Evolutionary conservation across 2,113 vertebrate species (phyloP).

Genomic region (Todiramphus saurophagus): DNA sequence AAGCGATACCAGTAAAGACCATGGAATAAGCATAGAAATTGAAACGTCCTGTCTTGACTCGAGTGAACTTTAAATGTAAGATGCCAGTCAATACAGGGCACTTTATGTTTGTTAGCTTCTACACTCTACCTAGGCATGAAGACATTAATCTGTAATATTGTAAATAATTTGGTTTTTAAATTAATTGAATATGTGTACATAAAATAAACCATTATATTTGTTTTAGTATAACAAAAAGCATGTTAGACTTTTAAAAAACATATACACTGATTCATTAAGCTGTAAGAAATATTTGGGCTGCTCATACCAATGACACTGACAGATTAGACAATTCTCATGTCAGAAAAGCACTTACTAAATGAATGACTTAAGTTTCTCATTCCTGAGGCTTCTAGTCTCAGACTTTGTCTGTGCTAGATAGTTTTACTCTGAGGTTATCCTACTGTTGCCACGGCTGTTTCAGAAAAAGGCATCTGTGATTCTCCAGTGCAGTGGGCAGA

Average conservation of each 20-base stretch:
- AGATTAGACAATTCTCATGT: not conserved
- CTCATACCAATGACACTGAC: not conserved
- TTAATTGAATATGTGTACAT: not conserved
- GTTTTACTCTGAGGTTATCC: not conserved
- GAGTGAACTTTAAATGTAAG: not conserved
- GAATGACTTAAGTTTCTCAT: not conserved
- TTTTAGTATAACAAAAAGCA: not conserved
- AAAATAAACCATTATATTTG: not conserved
- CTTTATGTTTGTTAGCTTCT: not conserved
- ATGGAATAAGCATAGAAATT: not conserved
- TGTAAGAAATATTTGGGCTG: not conserved
- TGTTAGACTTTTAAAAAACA: not conserved
- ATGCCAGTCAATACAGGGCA: not conserved
- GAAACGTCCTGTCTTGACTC: not conserved
- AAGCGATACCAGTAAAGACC: not conserved
- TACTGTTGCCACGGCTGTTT: not conserved
- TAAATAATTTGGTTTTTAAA: not conserved
- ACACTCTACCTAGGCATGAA: not conserved
- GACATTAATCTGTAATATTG: not conserved
- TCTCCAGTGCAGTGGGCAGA: not conserved
- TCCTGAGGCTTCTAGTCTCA: not conserved
- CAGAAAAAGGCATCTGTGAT: not conserved
- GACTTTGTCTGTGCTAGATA: not conserved
- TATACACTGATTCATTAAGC: not conserved
- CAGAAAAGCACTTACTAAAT: not conserved